Conservation (phyloP, 2,888 invertebrate genomes). For the Synanthedon tipuliformis region DNA sequence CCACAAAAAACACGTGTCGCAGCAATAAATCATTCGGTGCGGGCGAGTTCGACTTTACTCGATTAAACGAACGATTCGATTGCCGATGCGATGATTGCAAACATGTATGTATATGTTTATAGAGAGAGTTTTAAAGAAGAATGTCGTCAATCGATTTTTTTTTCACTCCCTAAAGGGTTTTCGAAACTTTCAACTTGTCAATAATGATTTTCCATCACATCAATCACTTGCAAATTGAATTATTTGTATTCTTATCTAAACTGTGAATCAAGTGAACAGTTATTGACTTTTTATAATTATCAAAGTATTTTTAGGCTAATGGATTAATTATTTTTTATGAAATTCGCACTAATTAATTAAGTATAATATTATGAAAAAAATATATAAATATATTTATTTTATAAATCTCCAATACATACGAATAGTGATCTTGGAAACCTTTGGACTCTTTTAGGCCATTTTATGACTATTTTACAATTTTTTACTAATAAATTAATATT, state of each 20-base stretch:
- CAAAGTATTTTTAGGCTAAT: too few species aligned
- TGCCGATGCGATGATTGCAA: slow-evolving; percentile 52
- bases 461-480: too few species aligned
- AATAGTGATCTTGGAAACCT: too few species aligned
- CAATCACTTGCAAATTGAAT: not conserved
- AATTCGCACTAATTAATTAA: too few species aligned
- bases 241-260: not conserved
- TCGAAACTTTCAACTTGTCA: not conserved
- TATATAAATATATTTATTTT: too few species aligned
- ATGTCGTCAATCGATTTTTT: slow-evolving; percentile 52
- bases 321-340: too few species aligned
- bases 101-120: slow-evolving; percentile 35
- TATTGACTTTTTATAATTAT: too few species aligned
- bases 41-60: slow-evolving; percentile 56
- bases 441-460: too few species aligned
- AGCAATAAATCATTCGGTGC: slow-evolving; percentile 62
- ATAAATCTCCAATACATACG: too few species aligned
- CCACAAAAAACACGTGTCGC: slow-evolving; percentile 65
- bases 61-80: slow-evolving; percentile 63
- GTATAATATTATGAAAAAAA: too few species aligned
- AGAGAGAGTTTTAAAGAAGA: slow-evolving; percentile 59
- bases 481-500: too few species aligned
- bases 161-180: slow-evolving; percentile 11
- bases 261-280: too few species aligned
- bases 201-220: not conserved